Base-by-base conservation (phyloP, 2,113 vertebrate species). In the Erythrocercus mccallii region DNA sequence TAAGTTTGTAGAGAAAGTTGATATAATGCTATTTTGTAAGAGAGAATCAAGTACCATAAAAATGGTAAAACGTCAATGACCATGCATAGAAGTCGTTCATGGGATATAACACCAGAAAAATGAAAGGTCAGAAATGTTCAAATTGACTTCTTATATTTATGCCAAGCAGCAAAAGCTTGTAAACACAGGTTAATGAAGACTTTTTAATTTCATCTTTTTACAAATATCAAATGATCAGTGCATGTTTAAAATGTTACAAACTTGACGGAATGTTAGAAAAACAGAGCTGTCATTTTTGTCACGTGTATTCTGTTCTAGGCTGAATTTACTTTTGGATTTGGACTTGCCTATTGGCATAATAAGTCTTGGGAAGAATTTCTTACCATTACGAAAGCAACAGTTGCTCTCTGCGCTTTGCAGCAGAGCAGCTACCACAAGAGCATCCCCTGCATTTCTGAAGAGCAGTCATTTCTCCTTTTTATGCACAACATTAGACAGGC, bases 51-150 rank as follows among this genome's bases (percentile, higher is more conserved):
- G 28, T 65, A 10, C 17, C 20, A 50, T 33, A 57, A 91, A 88
- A 73, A 73, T 45, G 1, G 37, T 35, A 23, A 38, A 80, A 77
- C 20, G 0, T 37, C 13, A 44, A 22, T 61, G 37, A 51, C 8
- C 47, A 58, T 79, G 44, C 22, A 86, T 0, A 21, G 15, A 35
- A 79, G 40, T 78, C 1, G 0, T 33, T 51, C 6, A 60, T 13
- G 14, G n/a, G 12, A 40, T 56, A 37, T 10, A 53, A 40, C 10
- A 60, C 19, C 15, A 56, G 4, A 16, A 65, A 93, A 82, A 95
- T 16, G 0, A 50, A 51, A 80, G 27, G 16, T 58, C 53, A 38
- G 35, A 79, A 93, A 42, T 40, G 11, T 45, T 74, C 3, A 6
- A 44, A 60, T 31, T 0, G 0, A 56, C 23, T 58, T 37, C 21